Base-by-base conservation (phyloP, 1,140 invertebrate species). In the Vanessa atalanta region DNA sequence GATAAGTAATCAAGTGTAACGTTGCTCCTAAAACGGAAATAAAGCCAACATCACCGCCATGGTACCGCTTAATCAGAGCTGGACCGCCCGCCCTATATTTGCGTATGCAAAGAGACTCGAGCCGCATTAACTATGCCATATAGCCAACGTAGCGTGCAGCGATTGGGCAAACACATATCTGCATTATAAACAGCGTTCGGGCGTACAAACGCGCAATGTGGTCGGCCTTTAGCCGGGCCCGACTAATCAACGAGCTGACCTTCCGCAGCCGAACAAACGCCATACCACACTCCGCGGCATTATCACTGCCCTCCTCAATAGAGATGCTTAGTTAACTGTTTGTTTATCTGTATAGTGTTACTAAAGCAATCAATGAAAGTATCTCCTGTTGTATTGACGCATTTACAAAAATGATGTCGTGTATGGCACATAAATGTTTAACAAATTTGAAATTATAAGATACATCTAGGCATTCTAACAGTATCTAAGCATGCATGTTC, bases 131-230 rank as follows among this genome's bases (percentile, higher is more conserved):
- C 90, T 88, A 93, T 93, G 91, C 91, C 90, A 92, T 93, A 93
- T 93, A 93, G 88, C 88, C 90, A 91, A 88, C 89, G 88, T 88
- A 92, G 89, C 92, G 88, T 93, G 91, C 87, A 87, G 83, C 88
- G 90, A 92, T 91, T 88, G 90, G 88, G 89, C 91, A 91, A 91
- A 93, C 91, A 93, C 90, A 93, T 93, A 93, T 93, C 93, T 93
- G 90, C 93, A 93, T 93, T 93, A 93, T 93, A 93, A 93, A 93
- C 93, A 93, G 89, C 84, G 86, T 88, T 84, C 88, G 89, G 83
- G 86, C 83, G 85, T 88, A 93, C 91, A 93, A 93, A 93, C 91
- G 89, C 86, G 88, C 87, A 81, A 86, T 93, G 90, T 89, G 89
- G 90, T 92, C 83, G 85, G 88, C 89, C 90, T 92, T 90, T 91